Base-by-base conservation (phyloP, 2,113 vertebrate species). In the Podilymbus podiceps region DNA sequence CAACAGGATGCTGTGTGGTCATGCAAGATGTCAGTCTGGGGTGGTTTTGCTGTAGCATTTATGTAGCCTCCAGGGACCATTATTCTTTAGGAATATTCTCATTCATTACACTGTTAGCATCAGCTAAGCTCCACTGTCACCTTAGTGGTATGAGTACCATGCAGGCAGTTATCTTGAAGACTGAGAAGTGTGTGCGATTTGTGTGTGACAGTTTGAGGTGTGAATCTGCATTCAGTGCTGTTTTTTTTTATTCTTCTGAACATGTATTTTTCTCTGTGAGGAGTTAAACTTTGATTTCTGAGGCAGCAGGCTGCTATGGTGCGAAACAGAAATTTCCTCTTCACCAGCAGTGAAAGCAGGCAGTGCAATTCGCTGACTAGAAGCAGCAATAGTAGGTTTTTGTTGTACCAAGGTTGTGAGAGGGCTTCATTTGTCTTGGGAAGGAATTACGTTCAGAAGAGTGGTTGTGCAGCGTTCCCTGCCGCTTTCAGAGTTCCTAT, bases 401-500 rank as follows among this genome's bases (percentile, higher is more conserved):
- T 8, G 3, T 75, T 56, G 75, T 42, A 27, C 33, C 42, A 87
- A 78, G 55, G 73, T 47, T 76, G 60, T 14, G 33, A 89, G 52
- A 73, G 21, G 33, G 33, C 31, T 88, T 82, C 17, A 7, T 88
- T 87, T 72, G 44, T 79, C 62, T 46, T 42, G 27, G 20, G 58
- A 46, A 68, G 74, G 53, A 89, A n/a, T 88, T 60, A 3, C 2
- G 0, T 15, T 60, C 30, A 6, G 35, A 9, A 78, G 49, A 72
- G 56, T 8, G 19, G 22, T 1, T 56, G 38, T 68, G 46, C 49
- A 38, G 16, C 4, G 31, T 52, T 28, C 33, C 18, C 38, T 79
- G 33, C 25, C 2, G 5, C 46, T 53, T 30, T 17, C 42, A 23
- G 30, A 31, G 17, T 4, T 22, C 0, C 0, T 11, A 8, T 38